Evolutionary conservation across 2,888 invertebrate species (phyloP), one percentile per base, ranked within the genome.

Genomic region (Onchidella celtica): DNA sequence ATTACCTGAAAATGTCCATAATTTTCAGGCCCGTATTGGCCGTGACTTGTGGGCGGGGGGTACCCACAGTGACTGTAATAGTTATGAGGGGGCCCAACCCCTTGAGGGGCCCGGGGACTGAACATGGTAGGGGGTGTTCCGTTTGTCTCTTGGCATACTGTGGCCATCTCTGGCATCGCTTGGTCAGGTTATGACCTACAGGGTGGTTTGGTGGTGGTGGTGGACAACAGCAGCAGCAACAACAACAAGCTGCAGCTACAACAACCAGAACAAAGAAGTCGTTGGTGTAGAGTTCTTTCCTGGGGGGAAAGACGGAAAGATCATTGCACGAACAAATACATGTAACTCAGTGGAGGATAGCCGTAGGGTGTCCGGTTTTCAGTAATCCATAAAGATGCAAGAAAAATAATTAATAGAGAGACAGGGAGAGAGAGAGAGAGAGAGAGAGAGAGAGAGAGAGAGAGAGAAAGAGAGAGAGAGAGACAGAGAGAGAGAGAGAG

Each of bases 81-180:
- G 36, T 24, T 34, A 27, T 78, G 78, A 59, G 78, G 57, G 14
- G 78, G 69, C 3, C 69, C 78, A 6, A 38, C 36, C 0, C 57
- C 78, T 36, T 78, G 78, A 27, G 36, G 59, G 3, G 40, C 72
- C 24, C 79, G 70, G 34, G 36, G 36, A 21, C 72, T 72, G 2
- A 72, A 79, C 61, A 79, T 63, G 27, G 40, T 47, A 11, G 61
- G 70, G 17, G 70, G 47, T 9, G 70, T 72, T 3, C 72, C 61
- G 9, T 17, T 61, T 2, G 40, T 24, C 2, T 72, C 72, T 27
- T 70, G 79, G 36, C 79, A 79, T 3, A 79, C 70, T 6, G 70
- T 47, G 1, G 79, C 57, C 79, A 79, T 79, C 24, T 79, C 79
- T 21, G 79, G 79, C 79, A 79, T 79, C 29, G 63, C 9, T 2